Conservation (phyloP, 2,888 invertebrate genomes). For the Meiosimyza platycephala region DNA sequence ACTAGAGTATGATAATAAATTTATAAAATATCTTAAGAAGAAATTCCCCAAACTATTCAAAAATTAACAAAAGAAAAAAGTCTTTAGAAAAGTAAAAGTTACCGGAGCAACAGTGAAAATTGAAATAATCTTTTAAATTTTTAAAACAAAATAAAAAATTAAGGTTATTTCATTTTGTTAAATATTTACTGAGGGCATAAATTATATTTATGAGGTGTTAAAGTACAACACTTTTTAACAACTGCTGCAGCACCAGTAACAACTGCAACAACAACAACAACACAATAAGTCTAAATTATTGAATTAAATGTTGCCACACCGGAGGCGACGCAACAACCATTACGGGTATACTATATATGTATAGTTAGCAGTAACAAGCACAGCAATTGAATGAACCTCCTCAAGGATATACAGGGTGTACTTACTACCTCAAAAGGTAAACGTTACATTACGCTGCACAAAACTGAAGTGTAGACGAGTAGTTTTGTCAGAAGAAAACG, state of each 20-base stretch:
- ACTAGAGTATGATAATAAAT: no score
- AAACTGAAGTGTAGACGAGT: no score
- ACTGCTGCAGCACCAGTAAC: neutral
- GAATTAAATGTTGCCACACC: slow-evolving; percentile 22
- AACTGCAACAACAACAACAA: slow-evolving; percentile 22
- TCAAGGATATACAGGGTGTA: slow-evolving; percentile 1
- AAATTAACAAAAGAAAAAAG: no score
- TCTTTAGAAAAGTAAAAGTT: neutral
- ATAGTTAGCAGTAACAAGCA: neutral
- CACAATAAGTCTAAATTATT: slow-evolving; percentile 12
- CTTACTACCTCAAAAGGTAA: no score
- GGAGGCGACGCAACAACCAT: neutral
- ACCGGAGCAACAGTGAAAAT: neutral
- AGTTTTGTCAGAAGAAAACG: no score
- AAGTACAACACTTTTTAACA: slow-evolving; percentile 9
- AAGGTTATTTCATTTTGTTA: neutral
- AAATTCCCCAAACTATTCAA: no score
- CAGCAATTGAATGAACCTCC: slow-evolving; percentile 1
- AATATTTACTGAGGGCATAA: slow-evolving; percentile 10
- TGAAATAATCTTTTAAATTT: neutral
- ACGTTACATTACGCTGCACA: no score
- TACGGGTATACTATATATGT: no score
- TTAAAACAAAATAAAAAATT: no score
- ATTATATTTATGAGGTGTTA: slow-evolving; percentile 34
- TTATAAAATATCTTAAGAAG: no score